Conservation (phyloP, 2,113 vertebrate species). For the Pyrgilauda ruficollis region DNA sequence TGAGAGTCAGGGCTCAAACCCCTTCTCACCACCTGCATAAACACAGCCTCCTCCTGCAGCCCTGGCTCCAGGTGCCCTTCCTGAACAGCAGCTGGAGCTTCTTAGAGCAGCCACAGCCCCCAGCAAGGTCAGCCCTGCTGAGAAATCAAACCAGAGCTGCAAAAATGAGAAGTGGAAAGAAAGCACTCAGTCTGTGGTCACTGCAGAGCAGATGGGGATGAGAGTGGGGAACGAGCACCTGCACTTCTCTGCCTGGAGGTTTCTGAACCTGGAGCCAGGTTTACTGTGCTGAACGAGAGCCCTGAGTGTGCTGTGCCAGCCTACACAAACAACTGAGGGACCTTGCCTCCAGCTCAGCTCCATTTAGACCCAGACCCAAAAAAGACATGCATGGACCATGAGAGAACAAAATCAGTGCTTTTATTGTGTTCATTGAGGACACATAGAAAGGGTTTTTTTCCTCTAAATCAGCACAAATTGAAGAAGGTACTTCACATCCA, state of each 20-base stretch:
- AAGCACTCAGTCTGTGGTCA: not conserved
- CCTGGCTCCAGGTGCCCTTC: not conserved
- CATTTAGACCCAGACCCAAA: not conserved
- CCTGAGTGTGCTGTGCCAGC: not conserved
- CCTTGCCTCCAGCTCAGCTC: not conserved
- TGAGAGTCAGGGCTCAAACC: not conserved
- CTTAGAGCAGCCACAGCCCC: not conserved
- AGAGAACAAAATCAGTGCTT: not conserved
- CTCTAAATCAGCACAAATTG: not conserved
- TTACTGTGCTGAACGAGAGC: not conserved
- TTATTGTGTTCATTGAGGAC: accelerated
- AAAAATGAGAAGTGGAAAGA: not conserved
- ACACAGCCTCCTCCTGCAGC: not conserved
- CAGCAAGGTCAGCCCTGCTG: not conserved
- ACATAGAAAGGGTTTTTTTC: not conserved
- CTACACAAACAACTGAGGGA: accelerated
- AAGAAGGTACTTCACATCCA: not conserved
- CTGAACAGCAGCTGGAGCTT: not conserved
- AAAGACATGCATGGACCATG: not conserved
- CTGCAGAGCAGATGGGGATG: not conserved
- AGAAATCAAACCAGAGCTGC: not conserved
- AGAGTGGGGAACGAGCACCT: not conserved
- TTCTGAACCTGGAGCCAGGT: not conserved
- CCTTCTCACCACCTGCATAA: not conserved
- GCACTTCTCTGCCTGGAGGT: not conserved